These are phyloP conservation scores for Drosophila robusta DNA, from an alignment of 2,888 invertebrate species.

Conservation along the genomic window DNA sequence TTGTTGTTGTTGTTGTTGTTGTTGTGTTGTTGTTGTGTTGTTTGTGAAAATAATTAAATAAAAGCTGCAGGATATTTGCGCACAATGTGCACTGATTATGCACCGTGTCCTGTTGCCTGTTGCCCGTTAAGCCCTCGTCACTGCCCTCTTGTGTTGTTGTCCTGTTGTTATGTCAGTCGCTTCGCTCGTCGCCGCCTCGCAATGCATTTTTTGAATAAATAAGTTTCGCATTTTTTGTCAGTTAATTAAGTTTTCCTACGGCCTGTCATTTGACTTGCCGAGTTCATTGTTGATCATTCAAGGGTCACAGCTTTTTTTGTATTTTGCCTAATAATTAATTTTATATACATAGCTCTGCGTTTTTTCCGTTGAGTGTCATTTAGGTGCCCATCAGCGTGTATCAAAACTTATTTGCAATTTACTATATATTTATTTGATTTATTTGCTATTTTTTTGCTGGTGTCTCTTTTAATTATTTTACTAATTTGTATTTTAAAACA, in stretches of 20 bases:
- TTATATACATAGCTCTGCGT: slow-evolving; percentile 14
- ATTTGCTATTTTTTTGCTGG: not conserved
- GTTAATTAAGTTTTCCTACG: slow-evolving; percentile 65
- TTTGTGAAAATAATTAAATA: slow-evolving; percentile 64
- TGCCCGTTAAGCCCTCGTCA: slow-evolving; percentile 1
- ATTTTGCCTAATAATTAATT: slow-evolving; percentile 17
- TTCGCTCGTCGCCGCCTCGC: not conserved
- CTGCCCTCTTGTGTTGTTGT: not conserved
- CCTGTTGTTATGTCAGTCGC: slow-evolving; percentile 7
- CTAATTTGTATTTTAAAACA: slow-evolving; percentile 6
- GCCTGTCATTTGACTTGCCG: slow-evolving; percentile 15
- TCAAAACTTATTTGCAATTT: not conserved
- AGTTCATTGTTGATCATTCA: not conserved
- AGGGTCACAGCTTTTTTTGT: slow-evolving; percentile 19
- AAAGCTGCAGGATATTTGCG: slow-evolving; percentile 67
- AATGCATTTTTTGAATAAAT: slow-evolving; percentile 46
- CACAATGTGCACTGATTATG: slow-evolving; percentile 70
- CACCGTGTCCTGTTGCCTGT: slow-evolving; percentile 31
- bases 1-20: slow-evolving; percentile 22
- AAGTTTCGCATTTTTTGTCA: slow-evolving; percentile 56
- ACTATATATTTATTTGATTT: not conserved
- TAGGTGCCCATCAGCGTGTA: not conserved
- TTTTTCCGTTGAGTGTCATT: slow-evolving; percentile 25
- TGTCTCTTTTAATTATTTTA: slow-evolving; percentile 24
- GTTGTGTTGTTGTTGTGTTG: slow-evolving; percentile 35